phyloP scores from a whole-genome alignment of 2,797 vertebrate genomes.

The Oophaga sylvatica region DNA sequence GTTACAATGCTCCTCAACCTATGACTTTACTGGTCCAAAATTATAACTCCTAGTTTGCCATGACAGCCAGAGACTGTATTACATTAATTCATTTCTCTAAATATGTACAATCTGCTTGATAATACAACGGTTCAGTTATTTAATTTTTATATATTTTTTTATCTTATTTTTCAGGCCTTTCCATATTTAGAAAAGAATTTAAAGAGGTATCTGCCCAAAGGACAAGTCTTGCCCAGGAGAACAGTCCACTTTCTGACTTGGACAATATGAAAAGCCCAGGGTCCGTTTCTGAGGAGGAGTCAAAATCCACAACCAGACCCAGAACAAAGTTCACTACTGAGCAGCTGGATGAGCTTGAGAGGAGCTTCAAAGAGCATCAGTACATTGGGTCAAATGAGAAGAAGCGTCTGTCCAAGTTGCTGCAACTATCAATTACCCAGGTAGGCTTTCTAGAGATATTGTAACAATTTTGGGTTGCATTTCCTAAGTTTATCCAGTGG shows the following conservation, averaged over 20 bases:
- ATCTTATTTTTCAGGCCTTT: not conserved
- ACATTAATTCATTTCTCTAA: not conserved
- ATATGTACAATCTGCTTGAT: not conserved
- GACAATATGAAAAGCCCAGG: not conserved
- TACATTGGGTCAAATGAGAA: slow-evolving; percentile 76
- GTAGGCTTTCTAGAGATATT: slow-evolving; percentile 62
- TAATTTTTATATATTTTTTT: not conserved
- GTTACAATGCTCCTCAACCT: too few species aligned
- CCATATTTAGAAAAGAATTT: not conserved
- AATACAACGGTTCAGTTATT: not conserved
- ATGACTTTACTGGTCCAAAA: too few species aligned
- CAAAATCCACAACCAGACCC: slow-evolving; percentile 56
- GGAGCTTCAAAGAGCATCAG: slow-evolving; percentile 75
- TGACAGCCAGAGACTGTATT: not conserved
- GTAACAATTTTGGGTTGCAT: not conserved
- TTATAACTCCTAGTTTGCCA: too few species aligned
- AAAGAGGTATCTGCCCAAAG: not conserved
- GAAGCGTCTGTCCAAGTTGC: slow-evolving; percentile 71
- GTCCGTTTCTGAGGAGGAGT: not conserved
- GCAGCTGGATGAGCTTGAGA: slow-evolving; percentile 77
- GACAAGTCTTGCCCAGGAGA: not conserved
- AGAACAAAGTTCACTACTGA: slow-evolving; percentile 79
- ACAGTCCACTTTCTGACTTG: not conserved
- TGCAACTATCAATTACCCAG: slow-evolving; percentile 80
- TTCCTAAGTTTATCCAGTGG: not conserved